Percentiles rank a stretch among this genome's conserved stretches.
Conservation (phyloP, 2,113 vertebrate species). For the Alces alces region DNA sequence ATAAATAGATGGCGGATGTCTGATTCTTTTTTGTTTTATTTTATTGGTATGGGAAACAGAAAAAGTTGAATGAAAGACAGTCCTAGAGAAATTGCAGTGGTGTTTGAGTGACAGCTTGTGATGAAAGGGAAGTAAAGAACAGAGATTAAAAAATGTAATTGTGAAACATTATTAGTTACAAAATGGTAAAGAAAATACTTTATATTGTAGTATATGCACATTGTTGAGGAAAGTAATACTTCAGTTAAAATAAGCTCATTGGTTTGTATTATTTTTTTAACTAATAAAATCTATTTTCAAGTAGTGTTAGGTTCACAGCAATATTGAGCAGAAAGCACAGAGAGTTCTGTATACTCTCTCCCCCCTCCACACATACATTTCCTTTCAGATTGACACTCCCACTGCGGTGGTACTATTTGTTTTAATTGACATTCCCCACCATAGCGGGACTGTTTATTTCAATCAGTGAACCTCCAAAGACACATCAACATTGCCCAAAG, state of each 20-base stretch:
- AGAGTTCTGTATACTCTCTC: neutral
- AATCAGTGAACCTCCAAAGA: neutral
- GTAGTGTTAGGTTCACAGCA: neutral
- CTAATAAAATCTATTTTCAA: neutral
- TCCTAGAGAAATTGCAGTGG: neutral
- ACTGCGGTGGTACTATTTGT: neutral
- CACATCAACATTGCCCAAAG: neutral
- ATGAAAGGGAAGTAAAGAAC: neutral
- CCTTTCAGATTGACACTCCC: neutral
- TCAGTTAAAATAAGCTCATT: slow-evolving; percentile 18
- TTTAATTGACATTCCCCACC: neutral
- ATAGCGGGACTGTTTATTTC: neutral
- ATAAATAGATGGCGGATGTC: neutral
- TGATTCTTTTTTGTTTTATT: neutral
- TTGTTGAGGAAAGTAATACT: neutral
- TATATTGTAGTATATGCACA: neutral
- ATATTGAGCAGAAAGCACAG: neutral
- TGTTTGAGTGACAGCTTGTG: neutral
- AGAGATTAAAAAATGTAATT: neutral
- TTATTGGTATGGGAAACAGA: neutral
- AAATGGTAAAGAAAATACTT: neutral
- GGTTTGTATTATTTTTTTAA: neutral
- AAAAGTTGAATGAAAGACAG: neutral
- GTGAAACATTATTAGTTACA: neutral
- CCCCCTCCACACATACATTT: neutral